These are phyloP conservation scores for Archilochus colubris DNA, from an alignment of 2,113 vertebrate species.

Conservation along the genomic window DNA sequence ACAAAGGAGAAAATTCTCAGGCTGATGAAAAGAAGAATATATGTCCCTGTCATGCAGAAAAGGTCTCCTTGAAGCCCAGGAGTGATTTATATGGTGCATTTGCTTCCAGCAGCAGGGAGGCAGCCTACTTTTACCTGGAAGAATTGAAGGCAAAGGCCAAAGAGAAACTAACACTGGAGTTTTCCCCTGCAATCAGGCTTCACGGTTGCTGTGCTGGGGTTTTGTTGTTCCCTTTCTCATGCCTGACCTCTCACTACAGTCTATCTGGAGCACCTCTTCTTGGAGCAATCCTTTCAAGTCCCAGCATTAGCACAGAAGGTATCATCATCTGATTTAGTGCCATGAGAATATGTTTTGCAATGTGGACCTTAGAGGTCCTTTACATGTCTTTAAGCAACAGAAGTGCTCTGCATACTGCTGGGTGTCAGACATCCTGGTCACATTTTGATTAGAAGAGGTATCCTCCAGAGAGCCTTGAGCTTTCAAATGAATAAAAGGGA, in stretches of 20 bases:
- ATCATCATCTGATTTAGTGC: background rate
- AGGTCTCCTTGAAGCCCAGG: constrained; percentile 24
- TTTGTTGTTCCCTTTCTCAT: background rate
- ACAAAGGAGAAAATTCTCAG: constrained; percentile 55
- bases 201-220: background rate
- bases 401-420: background rate
- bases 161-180: background rate
- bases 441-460: background rate
- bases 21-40: constrained; percentile 58
- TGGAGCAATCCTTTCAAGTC: background rate
- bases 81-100: constrained; percentile 60
- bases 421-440: background rate
- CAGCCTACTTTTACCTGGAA: constrained; percentile 42
- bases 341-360: background rate
- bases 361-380: background rate
- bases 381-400: background rate
- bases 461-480: background rate
- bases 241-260: background rate
- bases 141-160: background rate
- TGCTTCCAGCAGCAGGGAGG: constrained; percentile 47
- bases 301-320: background rate
- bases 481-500: background rate
- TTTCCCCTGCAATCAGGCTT: background rate
- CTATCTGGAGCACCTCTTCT: background rate
- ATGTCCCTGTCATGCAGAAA: constrained; percentile 48